These are phyloP conservation scores for Hypotaenidia philippensis DNA, from an alignment of 2,797 vertebrate species.

Conservation along the genomic window DNA sequence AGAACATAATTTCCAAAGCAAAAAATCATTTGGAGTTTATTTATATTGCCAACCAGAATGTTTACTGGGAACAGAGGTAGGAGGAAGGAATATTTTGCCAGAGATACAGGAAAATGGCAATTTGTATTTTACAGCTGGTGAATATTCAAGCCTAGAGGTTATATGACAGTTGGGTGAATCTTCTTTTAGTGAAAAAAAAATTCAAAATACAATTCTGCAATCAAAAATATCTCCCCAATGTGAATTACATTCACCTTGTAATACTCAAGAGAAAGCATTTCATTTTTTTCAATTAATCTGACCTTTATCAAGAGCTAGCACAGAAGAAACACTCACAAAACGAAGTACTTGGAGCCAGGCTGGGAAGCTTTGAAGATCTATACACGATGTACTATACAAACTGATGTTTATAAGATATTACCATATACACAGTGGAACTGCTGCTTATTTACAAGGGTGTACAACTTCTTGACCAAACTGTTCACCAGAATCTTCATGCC, in stretches of 20 bases:
- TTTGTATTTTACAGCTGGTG: constrained; percentile 60
- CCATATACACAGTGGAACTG: neutral
- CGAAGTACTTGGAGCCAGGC: neutral
- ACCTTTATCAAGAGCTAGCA: constrained; percentile 50
- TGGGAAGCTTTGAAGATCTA: neutral
- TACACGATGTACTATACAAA: neutral
- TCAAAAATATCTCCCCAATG: neutral
- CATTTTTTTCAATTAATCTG: constrained; percentile 57
- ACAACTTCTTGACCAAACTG: neutral
- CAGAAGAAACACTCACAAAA: neutral
- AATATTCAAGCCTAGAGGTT: constrained; percentile 55
- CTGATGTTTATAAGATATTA: neutral
- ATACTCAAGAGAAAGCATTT: constrained; percentile 26
- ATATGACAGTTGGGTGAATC: constrained; percentile 53
- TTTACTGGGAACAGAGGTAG: constrained; percentile 53
- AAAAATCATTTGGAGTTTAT: constrained; percentile 46
- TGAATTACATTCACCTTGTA: constrained; percentile 33
- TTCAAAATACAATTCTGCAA: constrained; percentile 16
- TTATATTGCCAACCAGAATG: constrained; percentile 51
- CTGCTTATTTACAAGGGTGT: neutral
- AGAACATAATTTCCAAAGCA: neutral
- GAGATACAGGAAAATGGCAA: constrained; percentile 63
- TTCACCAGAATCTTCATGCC: neutral
- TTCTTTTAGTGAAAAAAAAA: constrained; percentile 58
- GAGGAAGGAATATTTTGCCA: constrained; percentile 64